Evolutionary conservation across 2,888 invertebrate genomes (phyloP), one percentile per base, ranked within the genome.

Genomic region (Teleogryllus oceanicus): DNA sequence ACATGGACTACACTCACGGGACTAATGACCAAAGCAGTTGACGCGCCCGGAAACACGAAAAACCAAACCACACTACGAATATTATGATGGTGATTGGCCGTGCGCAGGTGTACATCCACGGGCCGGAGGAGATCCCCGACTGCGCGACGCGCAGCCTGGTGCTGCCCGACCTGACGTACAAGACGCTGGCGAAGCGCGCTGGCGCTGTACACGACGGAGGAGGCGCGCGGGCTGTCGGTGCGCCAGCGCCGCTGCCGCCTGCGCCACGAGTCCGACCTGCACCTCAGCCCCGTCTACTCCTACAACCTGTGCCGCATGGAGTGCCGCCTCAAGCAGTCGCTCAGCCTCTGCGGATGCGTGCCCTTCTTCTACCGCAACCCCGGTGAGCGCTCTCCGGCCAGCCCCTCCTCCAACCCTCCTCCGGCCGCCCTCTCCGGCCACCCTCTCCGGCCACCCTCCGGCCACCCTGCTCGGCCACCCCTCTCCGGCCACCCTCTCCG

Each of bases 241-340:
- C 78, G 76, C 2, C 94, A 94, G 84, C 89, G 94, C 78, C 90
- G 92, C 81, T 94, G 94, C 76, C 80, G 82, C 24, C 82, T 81
- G 51, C 21, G 83, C 49, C 76, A 82, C 37, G 82, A 82, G 76
- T 77, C 74, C 21, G 50, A 81, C 5, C 79, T 81, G 21, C 1
- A 24, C 10, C 76, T 80, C 49, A 74, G 78, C 11, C 78, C 79
- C 18, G 77, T 77, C 20, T 82, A 82, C 75, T 76, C 92, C 2
- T 92, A 90, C 84, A 91, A 90, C 0, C 87, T 93, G 85, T 94
- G 94, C 83, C 88, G 91, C 12, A 91, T 92, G 87, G 93, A 94
- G 84, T 94, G 94, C 83, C 89, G 94, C 62, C 90, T 92, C 83
- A 86, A 87, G 12, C 86, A 92, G 50, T 90, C 92, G 50, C 86